A percentile compares a stretch with the other conserved stretches of the same genome.
phyloP scores from a whole-genome alignment of 2,797 vertebrate species.

The Poecilia wingei region DNA sequence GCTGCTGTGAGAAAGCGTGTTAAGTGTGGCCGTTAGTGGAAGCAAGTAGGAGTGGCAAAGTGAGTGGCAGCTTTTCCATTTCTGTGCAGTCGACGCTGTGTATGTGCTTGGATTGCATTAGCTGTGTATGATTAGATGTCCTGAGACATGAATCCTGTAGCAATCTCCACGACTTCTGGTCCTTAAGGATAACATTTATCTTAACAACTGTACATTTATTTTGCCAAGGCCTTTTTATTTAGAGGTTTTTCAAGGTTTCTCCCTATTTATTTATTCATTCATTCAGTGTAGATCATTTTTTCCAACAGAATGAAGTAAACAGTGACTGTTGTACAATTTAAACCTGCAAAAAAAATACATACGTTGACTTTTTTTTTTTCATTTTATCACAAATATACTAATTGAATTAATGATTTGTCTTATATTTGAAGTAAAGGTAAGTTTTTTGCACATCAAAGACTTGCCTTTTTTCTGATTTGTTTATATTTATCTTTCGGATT shows the following conservation, averaged over 20 bases:
- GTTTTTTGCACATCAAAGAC: background rate
- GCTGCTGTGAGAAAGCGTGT: background rate
- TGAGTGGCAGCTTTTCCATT: slow-evolving; percentile 5
- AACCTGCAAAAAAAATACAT: slow-evolving; percentile 13
- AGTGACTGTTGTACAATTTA: background rate
- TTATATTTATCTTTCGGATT: background rate
- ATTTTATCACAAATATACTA: background rate
- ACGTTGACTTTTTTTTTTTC: background rate
- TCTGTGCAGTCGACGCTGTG: slow-evolving; percentile 2
- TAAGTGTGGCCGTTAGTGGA: slow-evolving; percentile 4
- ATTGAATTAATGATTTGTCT: background rate
- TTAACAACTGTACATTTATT: background rate
- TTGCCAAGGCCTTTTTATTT: background rate
- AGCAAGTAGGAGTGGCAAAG: background rate
- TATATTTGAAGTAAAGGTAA: slow-evolving; percentile 8
- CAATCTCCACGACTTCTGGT: slow-evolving; percentile 1
- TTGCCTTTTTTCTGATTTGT: background rate
- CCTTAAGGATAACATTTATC: slow-evolving; percentile 1
- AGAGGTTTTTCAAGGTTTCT: background rate
- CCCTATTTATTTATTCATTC: background rate
- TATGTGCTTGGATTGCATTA: background rate
- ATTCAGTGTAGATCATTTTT: background rate
- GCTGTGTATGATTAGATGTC: background rate
- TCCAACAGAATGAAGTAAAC: slow-evolving; percentile 3
- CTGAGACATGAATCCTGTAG: background rate